Percentiles rank a stretch among this genome's conserved stretches.
These are phyloP conservation scores for Gadopsis bispinosus DNA, from an alignment of 2,797 vertebrate species.

Conservation along the genomic window DNA sequence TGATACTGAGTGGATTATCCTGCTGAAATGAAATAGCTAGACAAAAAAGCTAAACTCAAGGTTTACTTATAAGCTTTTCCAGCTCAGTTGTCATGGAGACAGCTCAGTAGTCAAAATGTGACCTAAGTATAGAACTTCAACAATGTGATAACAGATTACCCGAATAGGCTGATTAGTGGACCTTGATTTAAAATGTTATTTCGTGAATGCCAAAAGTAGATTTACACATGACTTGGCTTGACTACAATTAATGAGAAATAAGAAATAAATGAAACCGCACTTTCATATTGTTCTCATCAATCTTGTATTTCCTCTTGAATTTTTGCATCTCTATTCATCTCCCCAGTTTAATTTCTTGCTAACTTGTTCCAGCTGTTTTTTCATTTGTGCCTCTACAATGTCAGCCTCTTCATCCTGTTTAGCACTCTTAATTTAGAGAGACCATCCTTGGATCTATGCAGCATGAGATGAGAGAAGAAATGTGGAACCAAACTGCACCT, in stretches of 20 bases:
- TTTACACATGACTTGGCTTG: neutral
- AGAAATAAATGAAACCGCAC: too few relatives aligned
- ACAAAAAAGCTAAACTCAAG: neutral
- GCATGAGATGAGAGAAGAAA: constrained; percentile 28
- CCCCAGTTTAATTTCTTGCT: constrained; percentile 49
- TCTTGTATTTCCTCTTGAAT: neutral
- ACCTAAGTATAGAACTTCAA: neutral
- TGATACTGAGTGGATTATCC: neutral
- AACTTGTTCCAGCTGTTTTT: constrained; percentile 65
- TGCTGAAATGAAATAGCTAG: neutral
- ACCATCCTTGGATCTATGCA: constrained; percentile 57
- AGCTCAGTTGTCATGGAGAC: neutral
- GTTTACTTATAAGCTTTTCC: neutral
- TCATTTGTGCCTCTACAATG: constrained; percentile 28
- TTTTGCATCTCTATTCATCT: neutral
- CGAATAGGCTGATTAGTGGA: neutral
- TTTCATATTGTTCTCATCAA: neutral
- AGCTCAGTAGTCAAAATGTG: neutral
- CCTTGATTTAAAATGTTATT: neutral
- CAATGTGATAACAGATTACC: neutral
- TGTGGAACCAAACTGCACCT: constrained; percentile 57
- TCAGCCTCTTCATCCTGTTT: constrained; percentile 31
- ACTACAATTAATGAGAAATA: neutral
- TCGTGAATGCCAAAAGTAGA: neutral
- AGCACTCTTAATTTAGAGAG: constrained; percentile 58